Evolutionary conservation across 2,888 invertebrate species (phyloP), one percentile per base, ranked within the genome.

Genomic region (Drosophila flavopinicola): DNA sequence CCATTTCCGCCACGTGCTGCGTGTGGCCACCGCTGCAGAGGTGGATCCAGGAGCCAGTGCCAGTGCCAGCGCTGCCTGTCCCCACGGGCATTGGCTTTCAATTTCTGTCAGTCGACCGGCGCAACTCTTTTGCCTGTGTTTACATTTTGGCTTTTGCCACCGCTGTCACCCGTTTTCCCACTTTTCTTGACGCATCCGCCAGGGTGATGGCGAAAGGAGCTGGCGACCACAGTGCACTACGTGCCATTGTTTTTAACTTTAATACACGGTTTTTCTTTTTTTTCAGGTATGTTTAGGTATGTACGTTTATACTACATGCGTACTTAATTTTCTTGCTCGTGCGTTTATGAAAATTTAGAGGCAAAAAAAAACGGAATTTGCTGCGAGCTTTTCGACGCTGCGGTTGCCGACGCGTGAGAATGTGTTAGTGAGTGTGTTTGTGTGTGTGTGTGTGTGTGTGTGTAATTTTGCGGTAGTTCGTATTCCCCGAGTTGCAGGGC

Each of bases 231-330:
- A 49, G 56, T 53, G 24, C 24, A 44, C 42, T 32, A 44, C 45
- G 77, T 57, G 51, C 41, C 80, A 84, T 80, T 84, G 75, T 70
- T 78, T 80, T 35, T 56, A 78, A 65, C 74, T 60, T 63, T 56
- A 65, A 60, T 63, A 30, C 13, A 45, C 23, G n/a, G 35, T 33
- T 42, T 53, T 61, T 39, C n/a, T 1, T 27, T 23, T 39, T 42
- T 39, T 17, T n/a, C n/a, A n/a, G 1, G 6, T 41, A 17, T 38
- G 3, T 20, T n/a, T 13, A n/a, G n/a, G n/a, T n/a, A n/a, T n/a
- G n/a, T 25, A 13, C 17, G 32, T 13, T 37, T 24, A 15, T 7
- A 11, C n/a, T 33, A 29, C 23, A 30, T 7, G 17, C 20, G 11
- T 17, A 33, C 23, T 29, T 64, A 27, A 44, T 51, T 42, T 48